A percentile compares a stretch with the other conserved stretches of the same genome.
These are phyloP conservation scores for Aptenodytes patagonicus DNA, from an alignment of 2,113 vertebrate species.

Conservation along the genomic window DNA sequence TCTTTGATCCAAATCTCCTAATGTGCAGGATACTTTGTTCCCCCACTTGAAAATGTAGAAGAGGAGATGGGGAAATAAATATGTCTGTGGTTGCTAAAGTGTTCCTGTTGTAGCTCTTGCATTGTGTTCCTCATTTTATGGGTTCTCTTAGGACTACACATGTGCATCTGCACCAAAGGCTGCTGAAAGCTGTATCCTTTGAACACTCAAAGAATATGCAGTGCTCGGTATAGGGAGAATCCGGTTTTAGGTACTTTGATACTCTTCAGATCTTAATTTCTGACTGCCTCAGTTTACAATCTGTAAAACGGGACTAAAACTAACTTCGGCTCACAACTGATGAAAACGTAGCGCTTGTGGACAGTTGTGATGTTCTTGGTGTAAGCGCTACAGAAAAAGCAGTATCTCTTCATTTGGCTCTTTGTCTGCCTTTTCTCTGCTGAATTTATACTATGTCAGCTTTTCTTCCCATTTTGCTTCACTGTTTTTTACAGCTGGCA, in stretches of 20 bases:
- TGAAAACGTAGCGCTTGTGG: not conserved
- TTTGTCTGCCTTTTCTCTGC: not conserved
- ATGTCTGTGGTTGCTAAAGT: not conserved
- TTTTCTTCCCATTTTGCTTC: slow-evolving; percentile 5
- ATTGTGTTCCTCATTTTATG: not conserved
- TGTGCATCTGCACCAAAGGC: not conserved
- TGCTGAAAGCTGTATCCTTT: not conserved
- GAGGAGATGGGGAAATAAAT: slow-evolving; percentile 21
- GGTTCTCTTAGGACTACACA: not conserved
- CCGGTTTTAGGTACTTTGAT: not conserved
- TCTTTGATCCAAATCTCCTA: slow-evolving; percentile 9
- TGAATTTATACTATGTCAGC: not conserved
- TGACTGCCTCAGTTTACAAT: not conserved
- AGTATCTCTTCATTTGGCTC: not conserved
- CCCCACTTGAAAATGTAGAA: not conserved
- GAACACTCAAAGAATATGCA: not conserved
- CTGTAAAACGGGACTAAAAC: not conserved
- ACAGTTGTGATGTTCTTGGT: not conserved
- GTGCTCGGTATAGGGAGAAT: not conserved
- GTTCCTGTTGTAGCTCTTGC: not conserved
- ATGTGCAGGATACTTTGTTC: slow-evolving; percentile 12
- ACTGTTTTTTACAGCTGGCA: not conserved
- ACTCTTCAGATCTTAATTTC: not conserved
- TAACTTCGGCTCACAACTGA: not conserved
- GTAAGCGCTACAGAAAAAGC: not conserved